Conservation (phyloP, 2,797 vertebrate genomes). For the Crocodylus rhombifer region DNA sequence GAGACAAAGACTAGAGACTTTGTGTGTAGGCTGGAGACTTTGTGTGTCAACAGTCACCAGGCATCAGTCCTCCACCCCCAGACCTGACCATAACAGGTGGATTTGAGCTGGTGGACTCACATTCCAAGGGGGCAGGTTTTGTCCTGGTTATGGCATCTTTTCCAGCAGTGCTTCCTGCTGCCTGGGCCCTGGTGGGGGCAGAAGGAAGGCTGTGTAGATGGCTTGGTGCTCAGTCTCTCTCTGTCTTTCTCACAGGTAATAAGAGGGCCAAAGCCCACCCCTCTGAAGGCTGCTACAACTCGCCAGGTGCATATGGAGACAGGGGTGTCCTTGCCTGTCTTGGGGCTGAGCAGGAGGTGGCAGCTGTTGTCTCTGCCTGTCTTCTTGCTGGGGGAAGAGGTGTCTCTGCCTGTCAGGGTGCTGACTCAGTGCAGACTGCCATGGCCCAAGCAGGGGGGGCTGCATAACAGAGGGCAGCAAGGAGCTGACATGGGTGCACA, state of each 20-base stretch:
- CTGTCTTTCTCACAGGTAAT: not conserved
- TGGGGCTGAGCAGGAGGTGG: not conserved
- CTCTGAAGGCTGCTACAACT: accelerated
- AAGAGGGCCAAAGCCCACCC: not conserved
- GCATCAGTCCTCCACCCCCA: too few species aligned
- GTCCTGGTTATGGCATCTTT: not conserved
- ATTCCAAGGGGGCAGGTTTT: too few species aligned
- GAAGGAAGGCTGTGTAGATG: not conserved
- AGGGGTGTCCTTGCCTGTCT: accelerated
- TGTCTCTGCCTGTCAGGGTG: too few species aligned
- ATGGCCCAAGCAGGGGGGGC: not conserved
- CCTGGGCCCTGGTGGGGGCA: not conserved
- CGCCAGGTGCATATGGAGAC: conserved; percentile 13
- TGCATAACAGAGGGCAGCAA: not conserved
- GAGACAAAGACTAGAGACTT: not conserved
- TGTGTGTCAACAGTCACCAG: too few species aligned
- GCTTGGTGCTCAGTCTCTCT: not conserved
- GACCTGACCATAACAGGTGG: too few species aligned
- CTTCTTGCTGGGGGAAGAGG: too few species aligned
- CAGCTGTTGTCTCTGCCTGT: too few species aligned
- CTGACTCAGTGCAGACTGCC: too few species aligned
- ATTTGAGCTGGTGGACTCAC: too few species aligned
- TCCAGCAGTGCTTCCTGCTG: not conserved
- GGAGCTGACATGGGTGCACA: not conserved
- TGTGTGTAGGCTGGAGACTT: too few species aligned